Percentiles rank a stretch among this genome's conserved stretches.
Conservation (phyloP, 2,113 vertebrate genomes). For the Haliaeetus leucogaster region DNA sequence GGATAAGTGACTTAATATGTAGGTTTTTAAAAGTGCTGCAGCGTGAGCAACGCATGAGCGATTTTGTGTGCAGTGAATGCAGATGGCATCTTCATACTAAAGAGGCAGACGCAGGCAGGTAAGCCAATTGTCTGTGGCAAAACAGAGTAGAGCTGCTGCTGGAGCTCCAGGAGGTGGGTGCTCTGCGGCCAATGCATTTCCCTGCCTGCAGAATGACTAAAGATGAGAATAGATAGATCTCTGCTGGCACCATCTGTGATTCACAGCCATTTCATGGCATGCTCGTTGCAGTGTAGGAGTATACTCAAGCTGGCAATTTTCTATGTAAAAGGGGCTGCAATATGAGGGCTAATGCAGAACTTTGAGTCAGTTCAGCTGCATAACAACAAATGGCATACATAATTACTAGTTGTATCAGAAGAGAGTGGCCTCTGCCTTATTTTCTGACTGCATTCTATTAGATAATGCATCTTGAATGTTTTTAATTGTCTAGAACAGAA, state of each 20-base stretch:
- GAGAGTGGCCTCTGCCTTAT: background rate
- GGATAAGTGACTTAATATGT: background rate
- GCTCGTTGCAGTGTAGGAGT: conserved; percentile 42
- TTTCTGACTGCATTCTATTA: background rate
- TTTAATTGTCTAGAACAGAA: background rate
- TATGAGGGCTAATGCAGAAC: conserved; percentile 7
- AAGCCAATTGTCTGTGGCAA: background rate
- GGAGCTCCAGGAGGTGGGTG: background rate
- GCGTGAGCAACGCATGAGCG: background rate
- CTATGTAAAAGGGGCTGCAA: background rate
- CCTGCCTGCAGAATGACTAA: conserved; percentile 52
- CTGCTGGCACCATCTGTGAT: conserved; percentile 57
- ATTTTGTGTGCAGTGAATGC: background rate
- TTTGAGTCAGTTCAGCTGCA: conserved; percentile 20
- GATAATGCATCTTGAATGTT: background rate
- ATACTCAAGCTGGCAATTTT: conserved; percentile 38
- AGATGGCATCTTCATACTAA: background rate
- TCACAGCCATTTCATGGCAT: conserved; percentile 46
- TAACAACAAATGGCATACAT: background rate
- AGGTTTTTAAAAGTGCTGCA: background rate
- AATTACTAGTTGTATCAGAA: background rate
- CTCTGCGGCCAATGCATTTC: background rate
- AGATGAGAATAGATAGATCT: conserved; percentile 28
- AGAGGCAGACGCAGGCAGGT: background rate
- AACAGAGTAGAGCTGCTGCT: background rate